Base-by-base conservation (phyloP, 2,797 vertebrate genomes). In the Liparis tanakae region DNA sequence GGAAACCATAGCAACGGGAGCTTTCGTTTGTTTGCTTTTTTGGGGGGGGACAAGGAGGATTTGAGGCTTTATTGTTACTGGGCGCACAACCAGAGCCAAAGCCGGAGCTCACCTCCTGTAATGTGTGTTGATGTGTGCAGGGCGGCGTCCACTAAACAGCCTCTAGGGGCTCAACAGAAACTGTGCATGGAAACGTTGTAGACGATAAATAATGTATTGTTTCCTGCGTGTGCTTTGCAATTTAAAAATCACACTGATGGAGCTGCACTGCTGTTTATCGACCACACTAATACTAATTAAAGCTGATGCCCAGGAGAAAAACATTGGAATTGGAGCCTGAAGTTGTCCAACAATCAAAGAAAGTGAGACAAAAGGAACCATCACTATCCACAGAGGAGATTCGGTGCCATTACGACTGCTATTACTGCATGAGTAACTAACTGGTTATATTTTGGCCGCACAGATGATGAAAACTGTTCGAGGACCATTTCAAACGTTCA, bases 81-180 rank as follows among this genome's bases (percentile, higher is more conserved):
- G 58, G 6, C 6, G 20, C n/a, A 30, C 15, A 59, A 36, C 10
- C 48, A 10, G 48, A 46, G 44, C 44, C 44, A 46, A 34, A 48
- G n/a, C 9, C 51, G 36, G 8, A 58, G 57, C 18, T 74, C 71
- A 14, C 39, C 62, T 53, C 14, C 63, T 57, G 15, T 41, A 66
- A 46, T 56, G 59, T 55, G n/a, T 36, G 55, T 53, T 0, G 46
- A 43, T 62, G 55, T 64, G 30, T 33, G 51, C 33, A 69, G 48
- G 8, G 5, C 39, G 13, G 66, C 56, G 70, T 36, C 54, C 70
- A 80, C 81, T 87, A 67, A 87, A 89, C 80, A 88, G 89, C 91
- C 93, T 91, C 92, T 92, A 88, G 87, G 91, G 93, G 89, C 46
- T 74, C 73, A 83, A 72, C 10, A 39, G 64, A 71, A 43, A 44